Base-by-base conservation (phyloP, 1,140 invertebrate genomes). In the Eufriesea mexicana region DNA sequence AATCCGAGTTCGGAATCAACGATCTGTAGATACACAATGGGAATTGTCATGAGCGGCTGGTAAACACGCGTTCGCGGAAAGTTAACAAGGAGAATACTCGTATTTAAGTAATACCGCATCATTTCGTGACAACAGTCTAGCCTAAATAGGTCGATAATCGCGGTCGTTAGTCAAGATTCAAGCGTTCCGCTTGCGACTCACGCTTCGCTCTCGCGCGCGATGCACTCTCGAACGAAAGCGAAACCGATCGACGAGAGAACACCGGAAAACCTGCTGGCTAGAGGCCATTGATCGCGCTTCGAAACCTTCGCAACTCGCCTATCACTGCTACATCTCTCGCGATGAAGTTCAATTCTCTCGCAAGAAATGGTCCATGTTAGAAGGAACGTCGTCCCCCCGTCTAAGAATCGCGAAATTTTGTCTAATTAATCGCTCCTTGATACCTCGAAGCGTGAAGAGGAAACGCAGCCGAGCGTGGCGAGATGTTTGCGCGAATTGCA, bases 141-240 rank as follows among this genome's bases (percentile, higher is more conserved):
- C 5, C 25, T 70, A 42, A 16, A 49, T 25, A 20, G n/a, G 12
- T 5, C 18, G 18, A 51, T 51, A 8, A 28, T 2, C 9, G 8
- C 9, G 23, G 16, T n/a, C 62, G 20, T n/a, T 16, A 16, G 28
- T 64, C 62, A 12, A 42, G n/a, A 49, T 67, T 10, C 42, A 25
- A 12, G 2, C 28, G 54, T 72, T 72, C 54, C 51, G 61, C 49
- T 42, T 2, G 42, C 42, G 42, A 5, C 0, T 18, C 47, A 4
- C n/a, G 49, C 35, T 57, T 73, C 51, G 23, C 35, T 73, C 75
- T 54, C 35, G 45, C 23, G 54, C 35, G n/a, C 42, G 23, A 54
- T 55, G 51, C 57, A 20, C n/a, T 83, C 51, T 6, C 16, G 35
- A 28, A 61, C 64, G 66, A 83, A 89, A 89, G 80, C 73, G 81